These are phyloP conservation scores for Hippocampus abdominalis DNA, from an alignment of 2,113 vertebrate species.

Conservation along the genomic window DNA sequence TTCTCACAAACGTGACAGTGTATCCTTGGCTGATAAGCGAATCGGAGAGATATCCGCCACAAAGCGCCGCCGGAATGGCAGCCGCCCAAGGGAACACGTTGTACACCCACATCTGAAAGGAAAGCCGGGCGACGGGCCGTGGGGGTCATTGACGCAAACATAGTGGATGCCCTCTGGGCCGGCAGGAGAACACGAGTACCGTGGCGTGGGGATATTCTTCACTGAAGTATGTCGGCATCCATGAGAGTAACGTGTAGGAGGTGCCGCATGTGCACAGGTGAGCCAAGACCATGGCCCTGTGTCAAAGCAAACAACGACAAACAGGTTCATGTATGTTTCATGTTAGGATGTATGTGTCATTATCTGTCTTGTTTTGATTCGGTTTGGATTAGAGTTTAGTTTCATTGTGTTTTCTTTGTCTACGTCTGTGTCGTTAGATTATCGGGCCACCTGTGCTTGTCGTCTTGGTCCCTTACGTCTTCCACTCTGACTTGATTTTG, in stretches of 20 bases:
- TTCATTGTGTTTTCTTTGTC: too few relatives aligned
- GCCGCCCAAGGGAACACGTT: constrained; percentile 87
- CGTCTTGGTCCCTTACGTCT: too few relatives aligned
- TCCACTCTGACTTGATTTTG: too few relatives aligned
- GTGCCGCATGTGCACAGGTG: constrained; percentile 78
- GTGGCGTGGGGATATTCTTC: constrained; percentile 80
- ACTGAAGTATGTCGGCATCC: constrained; percentile 89
- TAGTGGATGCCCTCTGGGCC: background rate
- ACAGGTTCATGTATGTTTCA: background rate
- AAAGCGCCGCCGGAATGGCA: constrained; percentile 76
- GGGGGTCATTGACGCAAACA: background rate
- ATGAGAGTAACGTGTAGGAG: constrained; percentile 82
- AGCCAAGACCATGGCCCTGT: constrained; percentile 81
- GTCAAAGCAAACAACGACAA: constrained; percentile 9
- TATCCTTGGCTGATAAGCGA: constrained; percentile 75
- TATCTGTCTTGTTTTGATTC: too few relatives aligned
- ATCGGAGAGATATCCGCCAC: constrained; percentile 81
- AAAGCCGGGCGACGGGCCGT: background rate
- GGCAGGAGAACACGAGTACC: constrained; percentile 55
- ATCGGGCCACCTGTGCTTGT: too few relatives aligned
- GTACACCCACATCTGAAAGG: constrained; percentile 83
- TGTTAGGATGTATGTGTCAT: too few relatives aligned
- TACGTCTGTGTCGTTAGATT: too few relatives aligned
- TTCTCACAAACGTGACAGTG: background rate
- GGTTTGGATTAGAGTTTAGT: too few relatives aligned